Evolutionary conservation across 2,888 invertebrate species (phyloP), one percentile per base, ranked within the genome.

Genomic region (Yponomeuta evonymella): DNA sequence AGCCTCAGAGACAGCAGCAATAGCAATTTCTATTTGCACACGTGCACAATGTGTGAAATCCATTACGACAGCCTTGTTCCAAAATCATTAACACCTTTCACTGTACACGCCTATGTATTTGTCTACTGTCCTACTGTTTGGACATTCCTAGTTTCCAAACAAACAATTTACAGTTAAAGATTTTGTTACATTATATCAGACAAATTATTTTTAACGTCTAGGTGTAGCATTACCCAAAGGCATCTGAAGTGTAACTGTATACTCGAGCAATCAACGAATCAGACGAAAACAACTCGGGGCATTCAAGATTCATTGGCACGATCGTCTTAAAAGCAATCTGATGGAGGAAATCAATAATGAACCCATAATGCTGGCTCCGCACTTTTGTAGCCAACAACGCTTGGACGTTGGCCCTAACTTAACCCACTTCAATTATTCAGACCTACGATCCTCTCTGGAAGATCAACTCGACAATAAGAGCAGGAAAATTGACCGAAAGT

Each of bases 341-440:
- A 36, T 63, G 69, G 51, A 67, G 48, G 69, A 67, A 67, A 72
- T 70, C 72, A 72, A 72, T 72, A 70, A 70, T 67, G 66, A 36
- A 29, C 70, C 68, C 68, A 68, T 68, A 68, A 75, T 73, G 15
- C 51, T 58, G 51, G 3, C 51, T 58, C 12, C 51, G 51, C 51
- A 58, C 51, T 58, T 58, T 58, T 58, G 51, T 58, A 58, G 51
- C 51, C 51, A 58, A 58, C 15, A 58, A 12, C 15, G 12, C 15
- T 58, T 15, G 15, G 51, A 15, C 15, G 12, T 58, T 58, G 51
- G 51, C 51, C 15, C 51, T 15, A 58, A 58, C 3, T 58, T 58
- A 15, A 58, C 51, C 51, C 51, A 58, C 43, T 43, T 43, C 43
- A 43, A 43, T 43, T 43, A 43, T 43, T 43, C 43, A 43, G 43